Evolutionary conservation across 1,140 invertebrate genomes (phyloP).

Genomic region (Nephotettix cincticeps): DNA sequence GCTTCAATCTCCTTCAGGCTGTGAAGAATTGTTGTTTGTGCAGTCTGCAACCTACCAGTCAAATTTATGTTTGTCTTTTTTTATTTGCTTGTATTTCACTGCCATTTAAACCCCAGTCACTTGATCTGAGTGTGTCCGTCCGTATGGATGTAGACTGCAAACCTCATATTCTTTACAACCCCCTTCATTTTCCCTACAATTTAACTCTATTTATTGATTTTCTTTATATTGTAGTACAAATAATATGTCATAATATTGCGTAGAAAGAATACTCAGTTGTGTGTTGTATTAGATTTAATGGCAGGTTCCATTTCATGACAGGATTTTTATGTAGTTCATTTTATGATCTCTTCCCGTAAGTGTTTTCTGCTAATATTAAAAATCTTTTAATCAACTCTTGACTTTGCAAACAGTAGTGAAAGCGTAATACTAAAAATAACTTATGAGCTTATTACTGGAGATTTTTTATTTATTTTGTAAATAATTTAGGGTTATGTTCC

Average conservation of each 20-base stretch:
- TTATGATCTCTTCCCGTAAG: neutral
- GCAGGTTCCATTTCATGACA: neutral
- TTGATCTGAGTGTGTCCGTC: neutral
- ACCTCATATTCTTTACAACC: neutral
- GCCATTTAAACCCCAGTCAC: neutral
- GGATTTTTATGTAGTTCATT: neutral
- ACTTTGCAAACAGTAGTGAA: neutral
- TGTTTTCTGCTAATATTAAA: neutral
- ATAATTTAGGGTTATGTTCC: neutral
- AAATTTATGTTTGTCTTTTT: neutral
- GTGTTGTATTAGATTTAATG: neutral
- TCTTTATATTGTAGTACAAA: neutral
- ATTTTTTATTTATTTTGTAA: neutral
- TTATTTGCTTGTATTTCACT: neutral
- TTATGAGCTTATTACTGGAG: neutral
- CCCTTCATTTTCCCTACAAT: neutral
- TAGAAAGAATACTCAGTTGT: constrained; percentile 5
- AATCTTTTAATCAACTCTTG: neutral
- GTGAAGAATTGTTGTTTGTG: constrained; percentile 16
- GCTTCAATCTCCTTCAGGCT: constrained; percentile 3
- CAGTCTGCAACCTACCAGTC: constrained; percentile 1
- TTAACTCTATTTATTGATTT: neutral
- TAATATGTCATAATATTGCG: neutral
- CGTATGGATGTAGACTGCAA: neutral
- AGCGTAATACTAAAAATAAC: neutral